A percentile compares a stretch with the other conserved stretches of the same genome.
phyloP scores from a whole-genome alignment of 2,113 vertebrate species.

The Todiramphus saurophagus region DNA sequence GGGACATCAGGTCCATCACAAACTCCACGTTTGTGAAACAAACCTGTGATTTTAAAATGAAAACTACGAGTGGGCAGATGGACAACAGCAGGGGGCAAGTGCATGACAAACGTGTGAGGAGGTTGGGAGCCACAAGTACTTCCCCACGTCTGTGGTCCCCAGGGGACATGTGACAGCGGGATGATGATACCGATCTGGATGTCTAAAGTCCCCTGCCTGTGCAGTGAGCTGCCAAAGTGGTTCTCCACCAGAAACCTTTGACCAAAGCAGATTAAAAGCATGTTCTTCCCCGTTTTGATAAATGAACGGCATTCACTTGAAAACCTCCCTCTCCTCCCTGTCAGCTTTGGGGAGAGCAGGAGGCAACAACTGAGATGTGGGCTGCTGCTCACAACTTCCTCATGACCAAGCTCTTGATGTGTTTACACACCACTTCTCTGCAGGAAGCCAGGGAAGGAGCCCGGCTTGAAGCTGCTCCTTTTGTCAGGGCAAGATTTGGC shows the following conservation, averaged over 20 bases:
- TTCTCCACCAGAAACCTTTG: background rate
- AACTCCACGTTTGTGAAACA: background rate
- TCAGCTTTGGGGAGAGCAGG: background rate
- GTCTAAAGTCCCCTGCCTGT: background rate
- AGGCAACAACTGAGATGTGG: background rate
- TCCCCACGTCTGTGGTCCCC: no score
- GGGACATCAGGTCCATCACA: background rate
- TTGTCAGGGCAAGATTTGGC: accelerated
- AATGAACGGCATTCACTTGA: background rate
- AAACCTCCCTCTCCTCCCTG: background rate
- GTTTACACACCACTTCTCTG: background rate
- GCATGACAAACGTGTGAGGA: accelerated
- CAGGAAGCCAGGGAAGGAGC: background rate
- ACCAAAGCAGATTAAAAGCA: background rate
- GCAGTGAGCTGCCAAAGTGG: accelerated
- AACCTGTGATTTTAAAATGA: background rate
- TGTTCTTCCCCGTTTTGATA: background rate
- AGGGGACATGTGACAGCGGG: background rate
- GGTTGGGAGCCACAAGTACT: background rate
- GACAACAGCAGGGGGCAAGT: background rate
- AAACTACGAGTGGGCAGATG: background rate
- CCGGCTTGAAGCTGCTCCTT: background rate
- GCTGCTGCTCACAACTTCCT: background rate
- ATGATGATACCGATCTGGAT: background rate
- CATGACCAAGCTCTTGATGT: background rate